These are phyloP conservation scores for Pteria penguin DNA, from an alignment of 2,888 invertebrate species.

Conservation along the genomic window DNA sequence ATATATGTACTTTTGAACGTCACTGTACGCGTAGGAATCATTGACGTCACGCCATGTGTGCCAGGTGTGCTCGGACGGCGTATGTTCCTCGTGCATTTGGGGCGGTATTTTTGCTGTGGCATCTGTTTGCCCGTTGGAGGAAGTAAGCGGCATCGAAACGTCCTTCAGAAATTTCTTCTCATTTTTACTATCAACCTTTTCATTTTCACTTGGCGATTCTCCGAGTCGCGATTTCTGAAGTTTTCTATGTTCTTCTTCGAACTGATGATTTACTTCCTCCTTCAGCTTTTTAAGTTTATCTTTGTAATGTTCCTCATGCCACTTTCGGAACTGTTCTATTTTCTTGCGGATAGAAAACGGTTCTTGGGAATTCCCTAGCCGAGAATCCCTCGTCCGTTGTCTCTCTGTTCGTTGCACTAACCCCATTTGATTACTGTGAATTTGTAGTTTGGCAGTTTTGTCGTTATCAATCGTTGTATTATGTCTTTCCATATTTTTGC, in stretches of 20 bases:
- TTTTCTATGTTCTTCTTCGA: conserved; percentile 55
- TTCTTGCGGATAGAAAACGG: conserved; percentile 71
- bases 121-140: conserved; percentile 5
- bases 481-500: conserved; percentile 22
- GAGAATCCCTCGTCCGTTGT: conserved; percentile 40
- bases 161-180: not conserved
- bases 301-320: conserved; percentile 73
- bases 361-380: conserved; percentile 55
- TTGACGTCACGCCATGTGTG: conserved; percentile 74
- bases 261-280: conserved; percentile 63
- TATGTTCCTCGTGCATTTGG: conserved; percentile 33
- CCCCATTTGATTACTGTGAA: conserved; percentile 62
- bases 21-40: conserved; percentile 75
- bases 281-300: conserved; percentile 67
- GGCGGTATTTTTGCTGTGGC: not conserved
- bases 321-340: conserved; percentile 72
- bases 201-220: conserved; percentile 1
- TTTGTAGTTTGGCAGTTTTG: conserved; percentile 51
- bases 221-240: conserved; percentile 28
- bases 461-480: conserved; percentile 30
- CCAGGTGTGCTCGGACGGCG: conserved; percentile 65
- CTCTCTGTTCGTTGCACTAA: conserved; percentile 56
- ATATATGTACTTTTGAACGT: conserved; percentile 75
- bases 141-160: not conserved
- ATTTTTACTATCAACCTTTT: conserved; percentile 9